Evolutionary conservation across 2,888 invertebrate genomes (phyloP).

Genomic region (Epinotia ramella): DNA sequence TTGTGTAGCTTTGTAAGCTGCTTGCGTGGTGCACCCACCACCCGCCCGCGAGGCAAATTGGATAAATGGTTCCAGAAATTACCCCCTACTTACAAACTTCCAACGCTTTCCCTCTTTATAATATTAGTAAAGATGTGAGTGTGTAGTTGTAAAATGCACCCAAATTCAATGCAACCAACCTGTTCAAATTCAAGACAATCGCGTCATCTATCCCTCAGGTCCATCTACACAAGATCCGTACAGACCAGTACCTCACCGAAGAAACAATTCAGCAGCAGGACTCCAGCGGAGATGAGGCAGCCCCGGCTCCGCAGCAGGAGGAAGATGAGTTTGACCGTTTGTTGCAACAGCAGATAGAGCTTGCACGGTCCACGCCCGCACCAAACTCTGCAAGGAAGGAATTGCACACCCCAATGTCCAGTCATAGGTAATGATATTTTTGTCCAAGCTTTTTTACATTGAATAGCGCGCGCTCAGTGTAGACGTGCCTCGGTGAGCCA

Average conservation of each 20-base stretch:
- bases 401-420: constrained; percentile 51
- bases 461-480: too few relatives aligned
- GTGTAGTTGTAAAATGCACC: too few relatives aligned
- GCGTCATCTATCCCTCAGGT: constrained; percentile 72
- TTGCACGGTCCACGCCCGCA: constrained; percentile 78
- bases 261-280: constrained; percentile 74
- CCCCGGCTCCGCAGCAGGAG: constrained; percentile 63
- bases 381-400: constrained; percentile 63
- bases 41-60: too few relatives aligned
- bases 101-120: too few relatives aligned
- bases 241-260: constrained; percentile 84
- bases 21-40: too few relatives aligned
- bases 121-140: too few relatives aligned
- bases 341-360: constrained; percentile 87
- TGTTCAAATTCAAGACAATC: not conserved
- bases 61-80: too few relatives aligned
- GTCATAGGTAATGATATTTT: constrained; percentile 3
- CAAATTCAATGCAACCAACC: not conserved
- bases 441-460: too few relatives aligned
- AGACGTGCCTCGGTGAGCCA: too few relatives aligned
- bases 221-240: constrained; percentile 87
- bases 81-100: too few relatives aligned
- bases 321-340: constrained; percentile 88
- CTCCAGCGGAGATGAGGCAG: constrained; percentile 77
- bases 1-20: too few relatives aligned